These are phyloP conservation scores for Drosophila kokeensis DNA, from an alignment of 2,888 invertebrate genomes.

Conservation along the genomic window DNA sequence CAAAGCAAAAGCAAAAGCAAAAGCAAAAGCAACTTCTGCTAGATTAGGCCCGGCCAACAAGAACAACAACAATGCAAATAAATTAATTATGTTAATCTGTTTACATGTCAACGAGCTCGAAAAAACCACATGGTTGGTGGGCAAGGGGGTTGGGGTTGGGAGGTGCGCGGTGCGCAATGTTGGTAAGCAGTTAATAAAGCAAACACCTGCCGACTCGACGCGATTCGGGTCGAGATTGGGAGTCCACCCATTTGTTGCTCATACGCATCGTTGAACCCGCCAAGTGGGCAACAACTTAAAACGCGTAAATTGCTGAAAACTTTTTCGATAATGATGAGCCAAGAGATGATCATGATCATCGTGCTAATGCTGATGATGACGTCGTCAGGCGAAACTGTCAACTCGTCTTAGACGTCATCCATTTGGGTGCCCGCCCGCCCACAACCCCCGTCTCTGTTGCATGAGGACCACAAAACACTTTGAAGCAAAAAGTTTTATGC, in stretches of 20 bases:
- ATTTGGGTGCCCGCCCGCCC: conserved; percentile 37
- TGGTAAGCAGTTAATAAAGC: conserved; percentile 64
- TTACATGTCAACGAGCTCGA: conserved; percentile 67
- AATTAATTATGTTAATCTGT: conserved; percentile 81
- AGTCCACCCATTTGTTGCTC: conserved; percentile 43
- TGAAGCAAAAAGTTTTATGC: conserved; percentile 65
- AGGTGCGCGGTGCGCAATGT: background rate
- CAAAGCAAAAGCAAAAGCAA: conserved; percentile 20
- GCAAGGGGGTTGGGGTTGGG: too few relatives aligned
- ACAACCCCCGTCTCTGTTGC: background rate
- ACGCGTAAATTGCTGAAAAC: conserved; percentile 48
- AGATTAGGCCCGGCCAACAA: conserved; percentile 44
- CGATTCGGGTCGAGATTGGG: background rate
- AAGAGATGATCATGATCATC: conserved; percentile 6
- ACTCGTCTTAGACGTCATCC: conserved; percentile 64
- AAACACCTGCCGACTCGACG: conserved; percentile 63
- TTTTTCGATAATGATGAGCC: conserved; percentile 37
- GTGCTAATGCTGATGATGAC: conserved; percentile 13
- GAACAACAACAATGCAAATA: conserved; percentile 57
- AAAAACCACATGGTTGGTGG: conserved; percentile 19
- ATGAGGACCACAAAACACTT: conserved; percentile 68
- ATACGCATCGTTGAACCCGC: conserved; percentile 58
- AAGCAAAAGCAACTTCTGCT: conserved; percentile 21
- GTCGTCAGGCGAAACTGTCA: conserved; percentile 32
- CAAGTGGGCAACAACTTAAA: conserved; percentile 47